A percentile compares a stretch with the other conserved stretches of the same genome.
Conservation (phyloP, 2,113 vertebrate species). For the Aptenodytes forsteri region DNA sequence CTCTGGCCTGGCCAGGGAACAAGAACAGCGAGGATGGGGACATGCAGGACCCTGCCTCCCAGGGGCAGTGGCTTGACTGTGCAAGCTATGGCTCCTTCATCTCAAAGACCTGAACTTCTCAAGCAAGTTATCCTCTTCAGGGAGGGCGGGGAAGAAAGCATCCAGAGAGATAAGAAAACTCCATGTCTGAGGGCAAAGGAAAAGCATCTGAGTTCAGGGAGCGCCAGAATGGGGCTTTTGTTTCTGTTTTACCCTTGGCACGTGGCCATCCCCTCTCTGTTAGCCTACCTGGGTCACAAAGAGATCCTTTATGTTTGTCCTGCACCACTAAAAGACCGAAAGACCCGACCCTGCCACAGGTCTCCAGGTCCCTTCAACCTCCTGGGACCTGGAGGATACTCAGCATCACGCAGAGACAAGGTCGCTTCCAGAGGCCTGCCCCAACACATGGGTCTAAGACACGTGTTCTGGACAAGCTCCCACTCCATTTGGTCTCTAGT, state of each 20-base stretch:
- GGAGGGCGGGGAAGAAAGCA: background rate
- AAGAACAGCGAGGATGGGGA: background rate
- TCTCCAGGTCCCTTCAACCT: background rate
- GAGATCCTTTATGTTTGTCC: conserved; percentile 26
- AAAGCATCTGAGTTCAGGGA: conserved; percentile 1
- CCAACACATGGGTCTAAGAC: background rate
- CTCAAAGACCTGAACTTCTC: background rate
- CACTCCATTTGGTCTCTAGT: background rate
- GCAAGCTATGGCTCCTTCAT: background rate
- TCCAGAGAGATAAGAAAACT: background rate
- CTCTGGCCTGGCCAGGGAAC: background rate
- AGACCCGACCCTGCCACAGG: fast-evolving
- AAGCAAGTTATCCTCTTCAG: background rate
- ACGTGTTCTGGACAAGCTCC: background rate
- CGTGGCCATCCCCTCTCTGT: background rate
- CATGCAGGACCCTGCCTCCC: background rate
- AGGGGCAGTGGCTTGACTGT: background rate
- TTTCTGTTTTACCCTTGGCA: conserved; percentile 22
- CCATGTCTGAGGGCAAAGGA: background rate
- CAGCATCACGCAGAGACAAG: background rate
- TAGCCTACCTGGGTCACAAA: conserved; percentile 46
- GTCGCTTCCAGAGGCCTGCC: background rate
- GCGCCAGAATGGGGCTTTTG: conserved; percentile 22
- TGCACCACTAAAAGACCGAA: background rate
- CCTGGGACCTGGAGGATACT: background rate